Base-by-base conservation (phyloP, 1,140 invertebrate genomes). In the Bombus confusus region DNA sequence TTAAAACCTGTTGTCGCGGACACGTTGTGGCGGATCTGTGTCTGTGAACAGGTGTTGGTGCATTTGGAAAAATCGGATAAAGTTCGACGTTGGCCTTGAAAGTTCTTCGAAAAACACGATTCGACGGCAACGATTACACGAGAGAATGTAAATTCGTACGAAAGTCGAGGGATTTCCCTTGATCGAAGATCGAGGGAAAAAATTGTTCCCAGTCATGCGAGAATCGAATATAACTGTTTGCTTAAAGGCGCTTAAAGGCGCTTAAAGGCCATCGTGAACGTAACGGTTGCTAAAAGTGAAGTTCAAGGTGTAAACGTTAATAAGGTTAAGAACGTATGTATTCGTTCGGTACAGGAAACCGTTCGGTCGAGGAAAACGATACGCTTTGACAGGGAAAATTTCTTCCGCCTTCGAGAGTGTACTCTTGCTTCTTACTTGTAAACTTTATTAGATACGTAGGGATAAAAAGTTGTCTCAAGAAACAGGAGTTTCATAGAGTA, bases 301-400 rank as follows among this genome's bases (percentile, higher is more conserved):
- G 77, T 81, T 80, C 77, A 74, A 85, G 72, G 84, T 68, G 84
- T 68, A 74, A 73, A 81, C 84, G 43, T 68, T 81, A 74, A 85
- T 73, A 81, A 68, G 37, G 57, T 64, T 81, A 81, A n/a, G n/a
- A n/a, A 74, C 43, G 72, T 43, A 59, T 59, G 22, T 68, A 69
- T 85, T 71, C 59, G 41, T 68, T 85, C 41, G 12, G 2, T 62
- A 37, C 41, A n/a, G n/a, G n/a, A n/a, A n/a, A n/a, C n/a, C n/a
- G n/a, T n/a, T n/a, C n/a, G n/a, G n/a, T n/a, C 34, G 18, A 22
- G 62, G 52, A 66, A 39, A n/a, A 25, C 22, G 68, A 4, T 39
- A 68, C 12, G 6, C 22, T 41, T 12, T 22, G 39, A 57, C 59
- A 25, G 34, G 15, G 39, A 39, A 57, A 22, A 47, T 31, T 52